Base-by-base conservation (phyloP, 2,797 vertebrate species). In the Siniperca undulata region DNA sequence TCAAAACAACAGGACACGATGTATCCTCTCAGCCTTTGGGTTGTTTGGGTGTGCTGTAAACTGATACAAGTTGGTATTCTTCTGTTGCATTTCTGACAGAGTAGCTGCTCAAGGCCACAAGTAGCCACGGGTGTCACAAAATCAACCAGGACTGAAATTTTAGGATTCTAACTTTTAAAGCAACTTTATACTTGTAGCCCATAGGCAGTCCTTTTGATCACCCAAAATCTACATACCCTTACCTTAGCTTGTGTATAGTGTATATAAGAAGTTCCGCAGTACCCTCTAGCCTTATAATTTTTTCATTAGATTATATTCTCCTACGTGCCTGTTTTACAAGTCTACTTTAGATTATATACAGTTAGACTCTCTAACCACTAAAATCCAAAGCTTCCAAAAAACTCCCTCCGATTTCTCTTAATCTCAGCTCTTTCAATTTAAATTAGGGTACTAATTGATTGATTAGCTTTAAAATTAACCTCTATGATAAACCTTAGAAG, bases 401-500 rank as follows among this genome's bases (percentile, higher is more conserved):
- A 46, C 16, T 40, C 20, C 13, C 5, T 10, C 16, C 10, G 7
- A 67, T 71, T 24, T 7, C 16, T 62, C n/a, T 58, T 61, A 55
- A 46, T 64, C 4, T 64, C 13, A 19, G 5, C 14, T 20, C 17
- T 65, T 46, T 64, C 17, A 30, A 7, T 65, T 46, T 64, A 13
- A 30, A 7, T 3, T 36, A 14, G 20, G 17, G 7, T 22, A 2
- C 4, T 27, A 65, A 73, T 34, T n/a, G 27, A 80, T 74, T n/a
- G 27, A 80, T 74, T 34, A 34, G 10, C 65, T 77, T 48, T 24
- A 52, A 22, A 46, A 50, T 2, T 2, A 69, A 65, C 58, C 22
- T 76, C 38, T 22, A 9, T 7, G 20, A 48, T 58, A 56, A 27
- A 62, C 20, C 34, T 46, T 20, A 7, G 2, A 77, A 30, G 58